These are phyloP conservation scores for Cossypha caffra DNA, from an alignment of 2,797 vertebrate genomes.

Conservation along the genomic window DNA sequence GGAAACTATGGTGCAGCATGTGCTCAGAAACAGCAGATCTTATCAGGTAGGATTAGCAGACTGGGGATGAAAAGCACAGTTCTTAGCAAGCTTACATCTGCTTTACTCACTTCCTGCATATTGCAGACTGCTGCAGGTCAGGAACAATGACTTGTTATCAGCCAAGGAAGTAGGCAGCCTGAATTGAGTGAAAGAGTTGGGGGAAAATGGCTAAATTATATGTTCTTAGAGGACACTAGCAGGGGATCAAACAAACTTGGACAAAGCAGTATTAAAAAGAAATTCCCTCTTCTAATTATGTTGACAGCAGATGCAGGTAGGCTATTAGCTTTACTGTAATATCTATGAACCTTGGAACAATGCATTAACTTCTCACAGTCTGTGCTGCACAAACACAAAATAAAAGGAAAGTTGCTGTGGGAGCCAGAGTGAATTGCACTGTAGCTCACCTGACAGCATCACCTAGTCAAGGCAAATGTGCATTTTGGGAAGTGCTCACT, in stretches of 20 bases:
- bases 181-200: neutral
- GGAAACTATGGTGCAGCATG: neutral
- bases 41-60: neutral
- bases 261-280: neutral
- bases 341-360: neutral
- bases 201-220: neutral
- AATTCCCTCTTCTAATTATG: neutral
- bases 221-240: neutral
- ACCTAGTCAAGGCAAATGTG: neutral
- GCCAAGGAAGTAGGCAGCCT: neutral
- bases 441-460: neutral
- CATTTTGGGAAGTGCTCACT: rapidly evolving
- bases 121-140: neutral
- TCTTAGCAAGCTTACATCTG: neutral
- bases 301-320: neutral
- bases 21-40: neutral
- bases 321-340: neutral
- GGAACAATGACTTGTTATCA: neutral
- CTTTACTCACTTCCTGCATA: neutral
- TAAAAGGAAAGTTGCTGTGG: neutral
- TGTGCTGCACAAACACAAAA: neutral
- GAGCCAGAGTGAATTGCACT: rapidly evolving
- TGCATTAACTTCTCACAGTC: neutral
- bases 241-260: neutral
- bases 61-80: neutral